These are phyloP conservation scores for Andrena dorsata DNA, from an alignment of 2,888 invertebrate species.

Conservation along the genomic window DNA sequence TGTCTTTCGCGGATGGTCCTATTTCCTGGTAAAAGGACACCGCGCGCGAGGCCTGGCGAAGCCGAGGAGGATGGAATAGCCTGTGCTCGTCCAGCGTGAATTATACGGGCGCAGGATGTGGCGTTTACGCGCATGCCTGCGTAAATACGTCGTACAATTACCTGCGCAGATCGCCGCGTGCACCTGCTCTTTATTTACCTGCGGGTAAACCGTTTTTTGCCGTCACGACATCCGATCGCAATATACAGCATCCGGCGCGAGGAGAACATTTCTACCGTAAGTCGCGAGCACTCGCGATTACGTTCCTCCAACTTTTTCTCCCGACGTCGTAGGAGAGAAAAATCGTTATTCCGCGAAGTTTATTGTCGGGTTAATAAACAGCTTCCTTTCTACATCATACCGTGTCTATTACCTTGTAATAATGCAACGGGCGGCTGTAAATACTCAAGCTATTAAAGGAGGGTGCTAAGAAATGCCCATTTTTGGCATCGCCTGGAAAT, in stretches of 20 bases:
- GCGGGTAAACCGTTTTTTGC: conserved; percentile 47
- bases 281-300: conserved; percentile 1
- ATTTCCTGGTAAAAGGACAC: conserved; percentile 8
- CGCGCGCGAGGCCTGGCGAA: not conserved
- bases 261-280: conserved; percentile 17
- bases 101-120: conserved; percentile 54
- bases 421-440: not conserved
- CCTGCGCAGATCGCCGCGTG: conserved; percentile 30
- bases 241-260: conserved; percentile 55
- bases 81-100: conserved; percentile 31
- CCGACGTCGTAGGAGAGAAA: not conserved
- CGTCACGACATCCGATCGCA: conserved; percentile 58
- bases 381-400: conserved; percentile 15
- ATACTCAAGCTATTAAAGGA: not conserved
- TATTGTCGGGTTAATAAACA: conserved; percentile 20
- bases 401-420: not conserved
- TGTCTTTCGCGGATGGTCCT: not conserved
- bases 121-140: conserved; percentile 55
- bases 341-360: conserved; percentile 8
- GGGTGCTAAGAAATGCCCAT: no score
- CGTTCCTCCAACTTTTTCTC: not conserved
- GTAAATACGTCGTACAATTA: conserved; percentile 66
- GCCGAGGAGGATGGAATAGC: not conserved
- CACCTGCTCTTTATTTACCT: conserved; percentile 69
- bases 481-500: no score